Conservation (phyloP, 2,797 vertebrate species). For the Rhyacichthys aspro region DNA sequence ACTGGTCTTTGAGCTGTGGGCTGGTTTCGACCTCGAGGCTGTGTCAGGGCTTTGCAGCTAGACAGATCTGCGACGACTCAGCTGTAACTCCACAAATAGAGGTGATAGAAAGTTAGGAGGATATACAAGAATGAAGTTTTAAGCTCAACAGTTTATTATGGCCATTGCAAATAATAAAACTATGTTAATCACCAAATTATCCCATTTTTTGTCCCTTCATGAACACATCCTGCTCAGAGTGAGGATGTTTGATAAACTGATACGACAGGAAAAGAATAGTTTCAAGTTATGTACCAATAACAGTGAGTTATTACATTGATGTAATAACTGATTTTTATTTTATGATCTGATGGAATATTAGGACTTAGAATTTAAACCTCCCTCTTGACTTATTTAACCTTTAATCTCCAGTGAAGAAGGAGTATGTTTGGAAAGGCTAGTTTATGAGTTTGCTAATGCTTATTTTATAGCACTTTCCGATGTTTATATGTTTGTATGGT, state of each 20-base stretch:
- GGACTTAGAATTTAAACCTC: no score
- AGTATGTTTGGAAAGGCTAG: neutral
- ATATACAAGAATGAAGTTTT: neutral
- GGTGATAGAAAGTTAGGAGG: conserved; percentile 1
- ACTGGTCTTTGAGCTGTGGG: conserved; percentile 49
- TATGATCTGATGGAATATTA: no score
- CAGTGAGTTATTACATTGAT: no score
- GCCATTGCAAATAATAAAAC: no score
- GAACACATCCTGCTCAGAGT: no score
- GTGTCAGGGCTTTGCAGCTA: conserved; percentile 22
- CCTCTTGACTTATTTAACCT: neutral
- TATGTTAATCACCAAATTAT: no score
- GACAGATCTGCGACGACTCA: conserved; percentile 1
- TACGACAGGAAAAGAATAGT: no score
- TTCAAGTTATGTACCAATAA: no score
- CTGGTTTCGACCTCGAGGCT: conserved; percentile 43
- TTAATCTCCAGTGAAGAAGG: neutral
- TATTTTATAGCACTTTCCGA: neutral
- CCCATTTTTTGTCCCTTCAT: no score
- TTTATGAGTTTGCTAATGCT: neutral
- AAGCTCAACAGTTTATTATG: no score
- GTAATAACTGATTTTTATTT: no score
- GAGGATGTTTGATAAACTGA: no score
- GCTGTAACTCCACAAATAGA: neutral
- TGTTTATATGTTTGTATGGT: neutral